Percentiles rank a stretch among this genome's conserved stretches.
These are phyloP conservation scores for Dipodomys merriami DNA, from an alignment of 2,113 vertebrate genomes.

Conservation along the genomic window DNA sequence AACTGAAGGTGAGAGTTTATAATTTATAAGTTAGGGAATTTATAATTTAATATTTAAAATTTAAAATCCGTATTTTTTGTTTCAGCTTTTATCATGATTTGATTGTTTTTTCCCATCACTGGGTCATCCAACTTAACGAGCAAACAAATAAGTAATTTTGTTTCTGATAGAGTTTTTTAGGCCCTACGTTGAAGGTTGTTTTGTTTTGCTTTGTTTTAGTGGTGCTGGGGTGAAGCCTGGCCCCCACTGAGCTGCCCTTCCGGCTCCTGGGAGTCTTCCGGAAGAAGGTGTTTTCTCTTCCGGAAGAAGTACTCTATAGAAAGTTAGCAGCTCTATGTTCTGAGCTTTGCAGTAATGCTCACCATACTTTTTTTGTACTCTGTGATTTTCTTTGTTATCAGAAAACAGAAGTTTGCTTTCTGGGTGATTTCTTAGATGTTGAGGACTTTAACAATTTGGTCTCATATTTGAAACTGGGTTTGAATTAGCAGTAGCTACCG, in stretches of 20 bases:
- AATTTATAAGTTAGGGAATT: no score
- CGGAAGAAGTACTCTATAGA: neutral
- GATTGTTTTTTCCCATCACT: neutral
- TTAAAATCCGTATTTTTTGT: no score
- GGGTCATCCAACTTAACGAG: neutral
- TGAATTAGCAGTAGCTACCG: neutral
- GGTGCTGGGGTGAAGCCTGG: neutral
- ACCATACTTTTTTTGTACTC: neutral
- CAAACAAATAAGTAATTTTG: neutral
- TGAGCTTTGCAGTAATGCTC: neutral
- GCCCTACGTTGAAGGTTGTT: neutral
- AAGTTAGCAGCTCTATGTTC: neutral
- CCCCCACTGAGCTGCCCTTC: neutral
- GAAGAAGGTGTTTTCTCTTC: neutral
- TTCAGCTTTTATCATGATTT: neutral
- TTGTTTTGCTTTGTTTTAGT: no score
- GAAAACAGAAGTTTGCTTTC: neutral
- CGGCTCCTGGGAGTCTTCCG: neutral
- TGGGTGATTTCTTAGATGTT: neutral
- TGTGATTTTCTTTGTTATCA: neutral
- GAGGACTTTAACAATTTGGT: neutral
- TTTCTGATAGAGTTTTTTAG: neutral
- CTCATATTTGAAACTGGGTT: constrained; percentile 1
- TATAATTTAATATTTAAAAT: no score
- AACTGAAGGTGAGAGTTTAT: neutral